Evolutionary conservation across 2,797 vertebrate genomes (phyloP).

Genomic region (Microchirus variegatus): DNA sequence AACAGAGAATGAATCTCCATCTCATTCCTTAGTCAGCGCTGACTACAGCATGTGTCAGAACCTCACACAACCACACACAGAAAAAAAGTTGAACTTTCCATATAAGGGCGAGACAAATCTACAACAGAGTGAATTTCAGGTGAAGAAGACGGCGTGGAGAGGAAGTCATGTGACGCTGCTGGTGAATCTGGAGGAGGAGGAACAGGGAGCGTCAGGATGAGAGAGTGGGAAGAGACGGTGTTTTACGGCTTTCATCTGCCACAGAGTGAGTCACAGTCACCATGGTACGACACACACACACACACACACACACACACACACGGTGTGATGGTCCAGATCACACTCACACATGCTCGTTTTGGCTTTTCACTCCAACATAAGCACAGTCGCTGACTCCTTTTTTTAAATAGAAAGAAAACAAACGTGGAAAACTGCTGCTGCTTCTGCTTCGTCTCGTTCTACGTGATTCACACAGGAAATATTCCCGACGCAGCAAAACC

Average conservation of each 20-base stretch:
- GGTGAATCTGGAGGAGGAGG: neutral
- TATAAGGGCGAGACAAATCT: too few species aligned
- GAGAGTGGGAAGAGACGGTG: conserved; percentile 33
- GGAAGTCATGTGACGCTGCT: conserved; percentile 3
- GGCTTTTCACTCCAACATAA: conserved; percentile 14
- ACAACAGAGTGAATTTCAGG: too few species aligned
- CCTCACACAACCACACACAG: too few species aligned
- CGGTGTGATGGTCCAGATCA: too few species aligned
- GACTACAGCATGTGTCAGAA: too few species aligned
- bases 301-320: too few species aligned
- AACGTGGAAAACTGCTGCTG: neutral
- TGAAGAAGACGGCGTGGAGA: neutral
- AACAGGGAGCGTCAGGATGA: conserved; percentile 58
- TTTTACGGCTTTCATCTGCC: conserved; percentile 62
- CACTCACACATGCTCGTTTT: neutral
- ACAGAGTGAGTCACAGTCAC: conserved; percentile 67
- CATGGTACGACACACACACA: conserved; percentile 26
- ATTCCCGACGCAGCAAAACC: too few species aligned
- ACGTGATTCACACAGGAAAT: too few species aligned
- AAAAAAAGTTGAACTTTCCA: too few species aligned
- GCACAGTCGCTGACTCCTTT: neutral
- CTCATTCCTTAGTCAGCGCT: too few species aligned
- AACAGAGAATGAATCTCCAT: too few species aligned
- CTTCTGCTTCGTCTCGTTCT: too few species aligned
- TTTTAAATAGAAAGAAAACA: neutral